A percentile compares a stretch with the other conserved stretches of the same genome.
phyloP scores from a whole-genome alignment of 1,140 invertebrate species.

The Drosophila oshimai region DNA sequence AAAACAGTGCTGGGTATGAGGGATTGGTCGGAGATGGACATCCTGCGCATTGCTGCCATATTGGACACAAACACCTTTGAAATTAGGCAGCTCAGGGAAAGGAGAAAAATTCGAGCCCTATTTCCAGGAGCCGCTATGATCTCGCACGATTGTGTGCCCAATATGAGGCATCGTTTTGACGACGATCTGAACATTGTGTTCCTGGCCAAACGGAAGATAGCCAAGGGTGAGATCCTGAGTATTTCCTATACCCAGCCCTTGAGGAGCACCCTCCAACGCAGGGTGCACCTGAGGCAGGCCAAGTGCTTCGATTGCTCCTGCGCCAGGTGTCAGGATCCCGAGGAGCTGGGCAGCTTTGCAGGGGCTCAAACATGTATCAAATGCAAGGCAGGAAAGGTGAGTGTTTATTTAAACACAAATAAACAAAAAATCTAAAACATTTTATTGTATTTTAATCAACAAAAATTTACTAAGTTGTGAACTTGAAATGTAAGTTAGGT shows the following conservation, averaged over 20 bases:
- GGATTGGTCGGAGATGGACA: conserved; percentile 84
- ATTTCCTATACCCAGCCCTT: conserved; percentile 87
- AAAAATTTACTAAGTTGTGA: too few relatives aligned
- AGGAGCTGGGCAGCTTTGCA: conserved; percentile 86
- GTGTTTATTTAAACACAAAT: too few relatives aligned
- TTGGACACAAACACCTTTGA: conserved; percentile 88
- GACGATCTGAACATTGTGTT: conserved; percentile 84
- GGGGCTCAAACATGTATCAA: conserved; percentile 86
- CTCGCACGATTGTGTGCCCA: conserved; percentile 87
- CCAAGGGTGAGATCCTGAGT: conserved; percentile 86
- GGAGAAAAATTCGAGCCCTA: conserved; percentile 84
- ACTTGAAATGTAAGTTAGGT: too few relatives aligned
- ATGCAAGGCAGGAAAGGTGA: conserved; percentile 84
- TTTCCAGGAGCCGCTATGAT: conserved; percentile 86
- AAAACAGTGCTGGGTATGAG: conserved; percentile 84
- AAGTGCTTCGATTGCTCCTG: conserved; percentile 88
- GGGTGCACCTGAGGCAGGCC: conserved; percentile 85
- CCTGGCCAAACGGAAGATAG: conserved; percentile 86
- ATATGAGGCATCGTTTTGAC: conserved; percentile 86
- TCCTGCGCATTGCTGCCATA: conserved; percentile 86
- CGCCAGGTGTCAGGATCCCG: conserved; percentile 86
- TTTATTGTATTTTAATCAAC: too few relatives aligned
- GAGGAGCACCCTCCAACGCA: conserved; percentile 86
- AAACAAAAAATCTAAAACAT: too few relatives aligned
- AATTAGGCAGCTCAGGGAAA: conserved; percentile 83